Evolutionary conservation across 2,888 invertebrate genomes (phyloP).

Genomic region (Drosophila merina): DNA sequence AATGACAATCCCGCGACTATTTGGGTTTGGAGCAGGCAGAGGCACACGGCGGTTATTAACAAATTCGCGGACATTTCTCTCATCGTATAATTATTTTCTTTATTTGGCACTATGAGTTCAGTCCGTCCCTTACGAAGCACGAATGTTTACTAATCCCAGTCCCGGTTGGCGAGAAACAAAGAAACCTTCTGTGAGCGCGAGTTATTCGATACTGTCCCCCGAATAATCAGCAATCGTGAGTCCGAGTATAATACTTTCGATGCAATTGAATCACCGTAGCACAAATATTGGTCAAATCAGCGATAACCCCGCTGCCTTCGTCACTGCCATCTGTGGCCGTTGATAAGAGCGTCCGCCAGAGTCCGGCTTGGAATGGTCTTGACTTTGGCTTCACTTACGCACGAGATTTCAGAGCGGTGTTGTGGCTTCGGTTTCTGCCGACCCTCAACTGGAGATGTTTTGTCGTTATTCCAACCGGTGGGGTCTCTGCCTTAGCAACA

Average conservation of each 20-base stretch:
- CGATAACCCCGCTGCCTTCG: conserved; percentile 64
- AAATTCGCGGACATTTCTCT: conserved; percentile 35
- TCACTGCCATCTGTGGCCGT: conserved; percentile 27
- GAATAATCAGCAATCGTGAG: conserved; percentile 25
- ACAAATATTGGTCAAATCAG: conserved; percentile 60
- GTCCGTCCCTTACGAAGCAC: conserved; percentile 47
- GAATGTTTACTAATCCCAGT: conserved; percentile 64
- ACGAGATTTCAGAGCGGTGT: conserved; percentile 44
- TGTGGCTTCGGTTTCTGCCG: background rate
- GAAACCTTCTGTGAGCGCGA: conserved; percentile 58
- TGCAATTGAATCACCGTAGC: conserved; percentile 61
- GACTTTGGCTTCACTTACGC: conserved; percentile 63
- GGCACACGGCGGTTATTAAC: conserved; percentile 35
- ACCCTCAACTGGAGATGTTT: conserved; percentile 42
- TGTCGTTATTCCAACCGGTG: conserved; percentile 17
- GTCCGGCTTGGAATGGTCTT: conserved; percentile 47
- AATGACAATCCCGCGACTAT: conserved; percentile 58
- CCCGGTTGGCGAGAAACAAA: conserved; percentile 48
- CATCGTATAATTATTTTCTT: background rate
- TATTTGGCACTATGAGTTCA: conserved; percentile 7
- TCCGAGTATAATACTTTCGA: conserved; percentile 48
- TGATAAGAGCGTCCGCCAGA: conserved; percentile 25
- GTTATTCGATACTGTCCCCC: conserved; percentile 35
- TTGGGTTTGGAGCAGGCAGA: conserved; percentile 31
- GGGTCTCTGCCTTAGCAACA: conserved; percentile 42